Evolutionary conservation across 2,888 invertebrate genomes (phyloP).

Genomic region (Troilus luridus): DNA sequence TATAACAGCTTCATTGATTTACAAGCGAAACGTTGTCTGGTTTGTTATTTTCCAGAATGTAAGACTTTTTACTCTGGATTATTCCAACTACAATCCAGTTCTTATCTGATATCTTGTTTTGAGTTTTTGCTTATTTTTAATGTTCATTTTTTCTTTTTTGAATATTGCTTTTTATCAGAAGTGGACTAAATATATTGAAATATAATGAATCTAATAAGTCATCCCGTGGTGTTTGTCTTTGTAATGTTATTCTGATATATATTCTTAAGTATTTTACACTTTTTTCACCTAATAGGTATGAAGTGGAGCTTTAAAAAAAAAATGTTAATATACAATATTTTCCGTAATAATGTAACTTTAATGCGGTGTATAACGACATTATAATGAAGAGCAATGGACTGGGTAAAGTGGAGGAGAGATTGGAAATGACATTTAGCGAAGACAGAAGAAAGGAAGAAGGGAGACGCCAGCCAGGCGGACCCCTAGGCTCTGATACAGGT

Average conservation of each 20-base stretch:
- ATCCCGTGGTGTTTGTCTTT: background rate
- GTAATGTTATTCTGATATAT: no score
- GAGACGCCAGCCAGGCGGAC: conserved; percentile 40
- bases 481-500: conserved; percentile 7
- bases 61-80: no score
- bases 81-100: no score
- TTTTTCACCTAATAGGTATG: background rate
- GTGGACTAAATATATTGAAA: background rate
- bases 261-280: background rate
- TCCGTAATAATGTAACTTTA: background rate
- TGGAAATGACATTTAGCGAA: conserved; percentile 45
- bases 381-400: background rate
- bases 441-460: conserved; percentile 4
- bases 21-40: no score
- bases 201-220: background rate
- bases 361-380: background rate
- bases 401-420: conserved; percentile 33
- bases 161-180: no score
- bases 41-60: no score
- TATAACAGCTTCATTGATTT: no score
- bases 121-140: no score
- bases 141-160: no score
- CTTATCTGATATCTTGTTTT: no score
- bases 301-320: background rate
- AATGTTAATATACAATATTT: background rate